A percentile compares a stretch with the other conserved stretches of the same genome.
Evolutionary conservation across 1,140 invertebrate species (phyloP).

Genomic region (Propsilocerus akamusi): DNA sequence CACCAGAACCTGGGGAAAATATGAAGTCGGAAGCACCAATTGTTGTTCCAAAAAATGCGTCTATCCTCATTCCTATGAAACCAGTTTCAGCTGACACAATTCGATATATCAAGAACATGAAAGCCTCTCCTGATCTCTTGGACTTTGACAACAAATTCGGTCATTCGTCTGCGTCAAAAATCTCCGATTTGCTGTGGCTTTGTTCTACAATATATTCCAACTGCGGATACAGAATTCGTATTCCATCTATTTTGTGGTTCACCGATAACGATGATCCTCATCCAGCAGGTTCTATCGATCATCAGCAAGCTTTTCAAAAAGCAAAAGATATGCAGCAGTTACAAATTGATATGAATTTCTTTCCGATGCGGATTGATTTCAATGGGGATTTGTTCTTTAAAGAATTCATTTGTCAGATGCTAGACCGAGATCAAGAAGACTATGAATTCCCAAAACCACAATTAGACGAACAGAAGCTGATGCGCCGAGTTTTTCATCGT

Average conservation of each 20-base stretch:
- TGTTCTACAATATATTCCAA: not conserved
- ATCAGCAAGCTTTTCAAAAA: not conserved
- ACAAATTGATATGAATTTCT: not conserved
- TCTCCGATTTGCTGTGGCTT: not conserved
- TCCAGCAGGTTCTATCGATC: not conserved
- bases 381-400: not conserved
- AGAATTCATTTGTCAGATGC: not conserved
- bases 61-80: not conserved
- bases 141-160: not conserved
- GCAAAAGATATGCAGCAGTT: not conserved
- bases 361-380: not conserved
- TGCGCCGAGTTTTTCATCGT: not conserved
- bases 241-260: not conserved
- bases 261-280: not conserved
- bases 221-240: not conserved
- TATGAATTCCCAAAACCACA: not conserved
- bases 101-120: not conserved
- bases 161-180: not conserved
- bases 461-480: not conserved
- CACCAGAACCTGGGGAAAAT: not conserved
- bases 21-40: not conserved
- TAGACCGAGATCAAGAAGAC: not conserved
- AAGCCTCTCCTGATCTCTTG: not conserved
- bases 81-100: not conserved
- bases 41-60: not conserved